Base-by-base conservation (phyloP, 2,113 vertebrate species). In the Catharus fuscescens region DNA sequence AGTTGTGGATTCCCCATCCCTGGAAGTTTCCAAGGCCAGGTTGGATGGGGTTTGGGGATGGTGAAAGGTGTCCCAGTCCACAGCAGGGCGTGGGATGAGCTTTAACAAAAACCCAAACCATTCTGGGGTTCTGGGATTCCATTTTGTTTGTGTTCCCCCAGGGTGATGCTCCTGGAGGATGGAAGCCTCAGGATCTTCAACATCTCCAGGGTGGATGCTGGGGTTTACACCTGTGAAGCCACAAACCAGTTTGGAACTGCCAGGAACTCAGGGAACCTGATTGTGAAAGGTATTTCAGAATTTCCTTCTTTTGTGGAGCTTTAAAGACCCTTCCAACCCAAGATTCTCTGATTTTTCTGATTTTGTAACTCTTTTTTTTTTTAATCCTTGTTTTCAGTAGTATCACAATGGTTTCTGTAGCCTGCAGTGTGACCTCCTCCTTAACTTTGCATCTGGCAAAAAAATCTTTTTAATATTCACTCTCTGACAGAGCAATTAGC, bases 171-270 rank as follows among this genome's bases (percentile, higher is more conserved):
- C 61, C 88, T 97, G 81, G 97, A 98, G 36, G 98, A 98, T 5
- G 98, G 98, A 57, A 98, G 98, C 48, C 98, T 99, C 42, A 98
- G 97, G n/a, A 98, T 99, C 92, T 83, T 87, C 76, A 99, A 99
- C 42, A 93, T 98, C 94, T 98, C 97, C 87, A 98, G 97, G 89
- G 86, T 81, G 1, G 98, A 99, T 12, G 98, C 97, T 0, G 98
- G 98, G 57, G 64, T 96, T 21, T 99, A 98, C 85, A 98, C 98
- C 0, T 99, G 99, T 69, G 80, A 98, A 69, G 99, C 98, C 60
- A 98, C 97, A 16, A 99, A 99, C 97, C 98, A 98, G 45, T 99
- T 99, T 17, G 98, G 98, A 56, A 62, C 94, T 20, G 98, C 98
- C 34, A 98, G 98, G 96, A 98, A 96, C 86, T 97, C 98, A 1